These are phyloP conservation scores for Lagopus muta DNA, from an alignment of 2,113 vertebrate species.

Conservation along the genomic window DNA sequence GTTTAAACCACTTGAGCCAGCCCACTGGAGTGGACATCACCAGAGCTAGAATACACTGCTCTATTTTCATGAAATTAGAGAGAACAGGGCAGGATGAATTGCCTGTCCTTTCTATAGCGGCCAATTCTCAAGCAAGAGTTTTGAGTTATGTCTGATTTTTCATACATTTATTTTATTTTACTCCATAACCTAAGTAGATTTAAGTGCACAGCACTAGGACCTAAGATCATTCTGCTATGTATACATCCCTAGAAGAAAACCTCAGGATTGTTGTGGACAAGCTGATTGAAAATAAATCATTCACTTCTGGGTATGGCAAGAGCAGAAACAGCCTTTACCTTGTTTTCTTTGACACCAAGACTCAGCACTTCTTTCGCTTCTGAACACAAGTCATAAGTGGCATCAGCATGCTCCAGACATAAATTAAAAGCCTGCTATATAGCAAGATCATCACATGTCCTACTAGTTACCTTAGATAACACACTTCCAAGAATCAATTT, in stretches of 20 bases:
- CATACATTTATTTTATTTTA: background rate
- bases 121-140: background rate
- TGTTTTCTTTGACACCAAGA: background rate
- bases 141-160: fast-evolving
- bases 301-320: background rate
- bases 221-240: background rate
- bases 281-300: background rate
- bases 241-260: background rate
- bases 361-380: background rate
- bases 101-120: background rate
- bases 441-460: background rate
- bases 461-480: background rate
- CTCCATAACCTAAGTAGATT: background rate
- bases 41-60: background rate
- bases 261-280: background rate
- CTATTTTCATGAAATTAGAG: background rate
- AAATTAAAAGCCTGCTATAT: background rate
- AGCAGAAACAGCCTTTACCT: background rate
- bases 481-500: background rate
- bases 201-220: too few relatives aligned
- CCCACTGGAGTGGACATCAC: background rate
- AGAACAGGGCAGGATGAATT: background rate
- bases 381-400: background rate
- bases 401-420: background rate
- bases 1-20: background rate